Base-by-base conservation (phyloP, 2,797 vertebrate species). In the Rhinophrynus dorsalis region DNA sequence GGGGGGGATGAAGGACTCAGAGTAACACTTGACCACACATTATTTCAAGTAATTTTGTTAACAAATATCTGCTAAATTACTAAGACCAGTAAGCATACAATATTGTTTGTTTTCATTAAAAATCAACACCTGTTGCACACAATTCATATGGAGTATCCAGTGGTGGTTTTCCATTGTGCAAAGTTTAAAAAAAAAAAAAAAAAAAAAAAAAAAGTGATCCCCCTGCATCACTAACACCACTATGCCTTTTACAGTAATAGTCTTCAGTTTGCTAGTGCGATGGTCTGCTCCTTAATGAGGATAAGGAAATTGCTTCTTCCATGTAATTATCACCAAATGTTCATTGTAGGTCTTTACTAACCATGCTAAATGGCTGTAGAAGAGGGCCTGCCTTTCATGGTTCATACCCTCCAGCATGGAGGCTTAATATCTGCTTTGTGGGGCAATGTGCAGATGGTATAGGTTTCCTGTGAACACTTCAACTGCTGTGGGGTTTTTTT, bases 321-420 rank as follows among this genome's bases (percentile, higher is more conserved):
- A 24, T 59, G 44, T 64, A 56, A 71, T 64, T 64, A 38, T 48
- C 50, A 37, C 61, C 61, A 64, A 71, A 63, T 48, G 68, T 64
- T 55, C 15, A 13, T 37, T 18, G 50, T 35, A 63, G 27, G 54
- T 20, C 23, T 54, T 13, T 20, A 45, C 50, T 64, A 20, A 20
- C 52, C 7, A 6, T 59, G 38, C 37, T 60, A 27, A 50, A 42
- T 21, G 44, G 32, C 20, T 63, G 40, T 35, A 10, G 33, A 29
- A 18, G 50, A 47, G 47, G 11, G 50, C 32, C 66, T 60, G 66
- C 55, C 42, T 68, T 68, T 68, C 56, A 68, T 68, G 66, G 55
- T 37, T 12, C 12, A 13, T 9, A 52, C 32, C 66, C 66, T 51
- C 33, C 45, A 59, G 57, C 67, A 30, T 52, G 24, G 12, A 27